phyloP scores from a whole-genome alignment of 64 coral and sea anemone genomes.

The Stichodactyla helianthus region DNA sequence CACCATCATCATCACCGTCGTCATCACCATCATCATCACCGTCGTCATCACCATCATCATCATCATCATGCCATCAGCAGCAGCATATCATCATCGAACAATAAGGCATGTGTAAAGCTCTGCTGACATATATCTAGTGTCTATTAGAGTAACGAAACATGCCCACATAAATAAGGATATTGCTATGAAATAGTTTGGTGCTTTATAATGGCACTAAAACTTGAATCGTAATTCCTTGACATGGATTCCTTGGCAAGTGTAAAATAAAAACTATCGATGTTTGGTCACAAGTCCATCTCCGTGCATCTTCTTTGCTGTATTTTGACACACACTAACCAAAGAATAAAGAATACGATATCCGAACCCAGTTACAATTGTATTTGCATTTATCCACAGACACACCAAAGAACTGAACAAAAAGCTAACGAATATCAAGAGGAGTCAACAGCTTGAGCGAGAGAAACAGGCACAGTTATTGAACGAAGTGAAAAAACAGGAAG shows the following conservation, averaged over 20 bases:
- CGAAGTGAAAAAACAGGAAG: slow-evolving; percentile 85
- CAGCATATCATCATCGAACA: not conserved
- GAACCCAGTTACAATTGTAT: not conserved
- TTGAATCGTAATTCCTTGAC: not conserved
- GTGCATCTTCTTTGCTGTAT: no score
- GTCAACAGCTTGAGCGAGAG: slow-evolving; percentile 82
- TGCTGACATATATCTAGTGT: not conserved
- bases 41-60: not conserved
- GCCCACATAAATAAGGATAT: not conserved
- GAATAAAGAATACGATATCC: no score
- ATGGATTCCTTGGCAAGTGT: not conserved
- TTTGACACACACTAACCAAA: no score
- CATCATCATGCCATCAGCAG: no score
- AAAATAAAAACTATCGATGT: no score
- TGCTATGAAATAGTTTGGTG: not conserved
- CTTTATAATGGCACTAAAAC: not conserved
- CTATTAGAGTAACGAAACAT: slow-evolving; percentile 6
- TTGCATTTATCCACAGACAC: slow-evolving; percentile 40
- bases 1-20: no score
- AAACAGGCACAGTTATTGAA: slow-evolving; percentile 88
- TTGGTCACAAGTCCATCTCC: no score
- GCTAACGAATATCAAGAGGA: slow-evolving; percentile 71
- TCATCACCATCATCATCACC: no score
- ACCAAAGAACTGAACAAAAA: slow-evolving; percentile 89
- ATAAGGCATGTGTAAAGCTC: slow-evolving; percentile 19